Evolutionary conservation across 23 tunicate genomes (phyloP), one percentile per base, ranked within the genome.

Genomic region (Styela clava): DNA sequence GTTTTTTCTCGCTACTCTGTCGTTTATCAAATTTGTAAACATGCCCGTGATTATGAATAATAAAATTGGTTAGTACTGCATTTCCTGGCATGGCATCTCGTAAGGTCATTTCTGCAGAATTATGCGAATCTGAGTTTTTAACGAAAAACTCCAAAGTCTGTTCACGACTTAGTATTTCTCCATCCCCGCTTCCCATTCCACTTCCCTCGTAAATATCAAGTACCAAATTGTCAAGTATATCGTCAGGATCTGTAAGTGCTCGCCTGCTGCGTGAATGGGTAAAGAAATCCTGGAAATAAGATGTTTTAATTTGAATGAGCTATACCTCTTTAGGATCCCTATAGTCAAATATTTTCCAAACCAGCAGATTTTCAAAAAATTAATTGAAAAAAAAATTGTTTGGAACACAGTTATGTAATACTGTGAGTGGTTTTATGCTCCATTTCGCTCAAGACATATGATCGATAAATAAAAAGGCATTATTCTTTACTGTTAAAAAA

Each of bases 81-180:
- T 76, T 44, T 22, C 1, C 12, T 29, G 81, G 81, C 65, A 76
- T 76, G 23, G 37, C 33, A 1, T 76, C 65, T 1, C 64, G 35
- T 16, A 76, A 12, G 27, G 24, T 76, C 65, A 44, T 76, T 24
- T 56, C 62, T 20, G 81, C 81, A 56, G 81, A 44, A 52, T 2
- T 36, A 64, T 35, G 65, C 9, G 24, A 0, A 44, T 36, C 81
- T 0, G 26, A 22, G 31, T 76, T 76, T 76, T 76, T 76, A 52
- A 76, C 52, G 64, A 44, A 76, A 52, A 76, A 76, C 27, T 52
- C 31, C 0, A 76, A 44, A 25, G 64, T 52, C 1, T 76, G 81
- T 76, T 24, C 81, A 26, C 62, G 23, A 36, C 33, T 26, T 7
- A 22, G 18, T 37, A 24, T 25, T 35, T 24, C 63, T 7, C 5